Conservation (phyloP, 1,140 invertebrate genomes). For the Trichoplusia ni region DNA sequence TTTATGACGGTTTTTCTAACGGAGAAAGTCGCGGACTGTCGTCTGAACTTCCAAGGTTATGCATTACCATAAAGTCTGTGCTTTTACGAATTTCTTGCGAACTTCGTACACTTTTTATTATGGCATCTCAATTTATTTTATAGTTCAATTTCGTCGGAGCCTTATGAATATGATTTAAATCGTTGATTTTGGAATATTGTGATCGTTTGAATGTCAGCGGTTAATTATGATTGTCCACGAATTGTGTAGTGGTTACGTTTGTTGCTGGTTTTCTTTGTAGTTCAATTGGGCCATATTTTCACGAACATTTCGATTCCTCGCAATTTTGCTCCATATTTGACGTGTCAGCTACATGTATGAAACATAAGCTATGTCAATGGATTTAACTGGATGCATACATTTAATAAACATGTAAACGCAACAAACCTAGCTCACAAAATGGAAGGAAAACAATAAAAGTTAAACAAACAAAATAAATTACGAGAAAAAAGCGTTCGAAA, state of each 20-base stretch:
- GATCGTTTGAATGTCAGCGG: not conserved
- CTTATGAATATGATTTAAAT: constrained; percentile 17
- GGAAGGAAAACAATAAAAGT: not conserved
- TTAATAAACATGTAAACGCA: not conserved
- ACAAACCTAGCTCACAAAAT: not conserved
- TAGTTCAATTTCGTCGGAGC: constrained; percentile 12
- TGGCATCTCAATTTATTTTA: constrained; percentile 17
- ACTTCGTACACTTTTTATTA: constrained; percentile 16
- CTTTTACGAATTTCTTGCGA: not conserved
- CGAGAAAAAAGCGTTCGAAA: not conserved
- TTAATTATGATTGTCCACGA: too few relatives aligned
- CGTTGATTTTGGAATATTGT: not conserved
- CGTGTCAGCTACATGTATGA: too few relatives aligned
- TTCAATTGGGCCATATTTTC: too few relatives aligned
- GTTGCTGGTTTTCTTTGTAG: too few relatives aligned
- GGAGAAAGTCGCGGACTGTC: not conserved
- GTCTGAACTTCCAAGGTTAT: constrained; percentile 6
- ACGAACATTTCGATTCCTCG: too few relatives aligned
- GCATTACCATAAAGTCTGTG: constrained; percentile 14
- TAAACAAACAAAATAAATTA: constrained; percentile 1
- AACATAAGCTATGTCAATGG: too few relatives aligned
- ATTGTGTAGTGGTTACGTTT: too few relatives aligned
- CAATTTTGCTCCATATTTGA: too few relatives aligned
- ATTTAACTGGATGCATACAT: too few relatives aligned
- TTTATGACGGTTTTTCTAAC: not conserved